A percentile compares a stretch with the other conserved stretches of the same genome.
Conservation (phyloP, 2,797 vertebrate species). For the Danio jaintianensis region DNA sequence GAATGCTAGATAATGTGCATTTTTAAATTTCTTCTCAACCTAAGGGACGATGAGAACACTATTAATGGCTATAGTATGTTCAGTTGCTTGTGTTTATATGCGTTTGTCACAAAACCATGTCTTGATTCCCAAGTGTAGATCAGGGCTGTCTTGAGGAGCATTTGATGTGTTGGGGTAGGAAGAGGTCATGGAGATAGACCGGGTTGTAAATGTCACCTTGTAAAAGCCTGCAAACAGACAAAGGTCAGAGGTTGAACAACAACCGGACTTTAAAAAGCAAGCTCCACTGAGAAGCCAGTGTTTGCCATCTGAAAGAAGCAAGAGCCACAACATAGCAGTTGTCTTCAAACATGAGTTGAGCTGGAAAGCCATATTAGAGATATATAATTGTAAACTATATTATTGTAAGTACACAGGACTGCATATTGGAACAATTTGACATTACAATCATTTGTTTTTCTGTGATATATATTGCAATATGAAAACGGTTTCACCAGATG, state of each 20-base stretch:
- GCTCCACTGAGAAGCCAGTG: conserved; percentile 57
- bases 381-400: background rate
- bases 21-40: background rate
- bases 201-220: conserved; percentile 76
- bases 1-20: background rate
- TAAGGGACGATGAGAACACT: background rate
- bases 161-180: conserved; percentile 54
- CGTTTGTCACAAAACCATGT: background rate
- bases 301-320: conserved; percentile 33
- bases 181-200: conserved; percentile 64
- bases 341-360: background rate
- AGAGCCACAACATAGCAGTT: background rate
- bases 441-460: no score
- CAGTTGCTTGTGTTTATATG: background rate
- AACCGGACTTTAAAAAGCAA: conserved; percentile 73
- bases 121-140: conserved; percentile 12
- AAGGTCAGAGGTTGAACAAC: conserved; percentile 71
- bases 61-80: background rate
- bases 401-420: background rate
- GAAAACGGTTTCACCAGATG: no score
- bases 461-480: no score
- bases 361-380: background rate
- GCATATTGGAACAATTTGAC: no score
- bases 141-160: background rate
- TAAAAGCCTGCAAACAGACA: conserved; percentile 77